Evolutionary conservation across 2,797 vertebrate species (phyloP).

Genomic region (Lacerta agilis): DNA sequence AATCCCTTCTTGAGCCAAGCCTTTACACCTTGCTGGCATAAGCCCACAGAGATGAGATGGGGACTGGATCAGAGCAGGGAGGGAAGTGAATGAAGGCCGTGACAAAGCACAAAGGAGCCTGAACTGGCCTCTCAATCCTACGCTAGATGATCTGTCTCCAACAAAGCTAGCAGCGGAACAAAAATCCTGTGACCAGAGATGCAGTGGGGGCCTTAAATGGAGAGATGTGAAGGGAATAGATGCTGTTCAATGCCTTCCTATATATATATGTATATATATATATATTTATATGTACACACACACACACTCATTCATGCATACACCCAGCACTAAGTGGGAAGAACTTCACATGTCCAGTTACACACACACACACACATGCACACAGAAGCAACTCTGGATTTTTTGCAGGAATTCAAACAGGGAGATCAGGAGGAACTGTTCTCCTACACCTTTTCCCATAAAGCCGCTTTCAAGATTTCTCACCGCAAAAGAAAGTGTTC

Average conservation of each 20-base stretch:
- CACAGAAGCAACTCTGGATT: constrained; percentile 6
- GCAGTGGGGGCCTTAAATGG: not conserved
- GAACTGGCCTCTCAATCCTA: not conserved
- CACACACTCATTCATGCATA: too few relatives aligned
- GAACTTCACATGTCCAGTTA: not conserved
- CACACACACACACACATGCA: not conserved
- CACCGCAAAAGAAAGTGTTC: constrained; percentile 40
- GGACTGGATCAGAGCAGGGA: not conserved
- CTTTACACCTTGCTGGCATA: not conserved
- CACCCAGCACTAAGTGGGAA: constrained; percentile 8
- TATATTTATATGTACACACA: not conserved
- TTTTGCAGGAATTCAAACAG: constrained; percentile 22
- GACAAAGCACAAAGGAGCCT: not conserved
- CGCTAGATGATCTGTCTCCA: not conserved
- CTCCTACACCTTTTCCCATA: constrained; percentile 4
- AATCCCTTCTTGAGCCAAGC: not conserved
- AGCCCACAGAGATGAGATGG: not conserved
- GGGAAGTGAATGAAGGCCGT: not conserved
- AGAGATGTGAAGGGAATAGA: not conserved
- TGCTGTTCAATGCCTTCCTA: not conserved
- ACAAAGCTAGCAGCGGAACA: not conserved
- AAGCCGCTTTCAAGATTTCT: constrained; percentile 28
- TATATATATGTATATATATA: too few relatives aligned
- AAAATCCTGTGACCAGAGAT: not conserved
- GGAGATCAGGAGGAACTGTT: constrained; percentile 1